Conservation (phyloP, 2,888 invertebrate species). For the Polyommatus iphigenia region DNA sequence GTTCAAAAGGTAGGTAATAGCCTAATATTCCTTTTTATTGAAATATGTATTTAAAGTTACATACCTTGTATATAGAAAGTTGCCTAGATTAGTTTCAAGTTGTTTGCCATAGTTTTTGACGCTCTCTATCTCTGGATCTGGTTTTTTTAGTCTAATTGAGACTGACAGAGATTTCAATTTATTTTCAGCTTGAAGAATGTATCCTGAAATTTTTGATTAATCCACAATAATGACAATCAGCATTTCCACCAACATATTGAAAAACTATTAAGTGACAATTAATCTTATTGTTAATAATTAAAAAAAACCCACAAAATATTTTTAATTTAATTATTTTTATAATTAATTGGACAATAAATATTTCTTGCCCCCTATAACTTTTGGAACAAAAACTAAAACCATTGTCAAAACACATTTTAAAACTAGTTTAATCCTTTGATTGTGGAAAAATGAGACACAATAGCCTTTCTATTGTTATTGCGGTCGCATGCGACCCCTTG, state of each 20-base stretch:
- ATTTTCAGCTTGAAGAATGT: slow-evolving; percentile 87
- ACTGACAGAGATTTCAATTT: slow-evolving; percentile 88
- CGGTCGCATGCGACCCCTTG: too few relatives aligned
- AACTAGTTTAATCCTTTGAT: too few relatives aligned
- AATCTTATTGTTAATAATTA: neutral
- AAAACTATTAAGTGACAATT: too few relatives aligned
- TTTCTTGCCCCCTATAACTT: neutral
- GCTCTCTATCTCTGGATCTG: slow-evolving; percentile 86
- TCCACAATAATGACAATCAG: neutral
- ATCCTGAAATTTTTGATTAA: slow-evolving; percentile 72
- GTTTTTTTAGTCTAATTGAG: slow-evolving; percentile 86
- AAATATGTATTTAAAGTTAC: too few relatives aligned
- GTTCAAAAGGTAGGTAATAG: too few relatives aligned
- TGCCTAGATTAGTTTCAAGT: slow-evolving; percentile 82
- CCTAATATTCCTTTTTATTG: too few relatives aligned
- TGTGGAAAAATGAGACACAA: too few relatives aligned
- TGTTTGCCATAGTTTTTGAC: slow-evolving; percentile 88
- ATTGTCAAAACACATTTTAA: neutral
- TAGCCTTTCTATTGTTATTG: too few relatives aligned
- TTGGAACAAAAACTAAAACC: too few relatives aligned
- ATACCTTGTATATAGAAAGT: slow-evolving; percentile 79
- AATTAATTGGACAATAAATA: too few relatives aligned
- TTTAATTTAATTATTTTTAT: neutral
- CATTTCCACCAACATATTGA: neutral
- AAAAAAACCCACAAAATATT: neutral